phyloP scores from a whole-genome alignment of 2,113 vertebrate species.

The Phylloscopus trochiloides region DNA sequence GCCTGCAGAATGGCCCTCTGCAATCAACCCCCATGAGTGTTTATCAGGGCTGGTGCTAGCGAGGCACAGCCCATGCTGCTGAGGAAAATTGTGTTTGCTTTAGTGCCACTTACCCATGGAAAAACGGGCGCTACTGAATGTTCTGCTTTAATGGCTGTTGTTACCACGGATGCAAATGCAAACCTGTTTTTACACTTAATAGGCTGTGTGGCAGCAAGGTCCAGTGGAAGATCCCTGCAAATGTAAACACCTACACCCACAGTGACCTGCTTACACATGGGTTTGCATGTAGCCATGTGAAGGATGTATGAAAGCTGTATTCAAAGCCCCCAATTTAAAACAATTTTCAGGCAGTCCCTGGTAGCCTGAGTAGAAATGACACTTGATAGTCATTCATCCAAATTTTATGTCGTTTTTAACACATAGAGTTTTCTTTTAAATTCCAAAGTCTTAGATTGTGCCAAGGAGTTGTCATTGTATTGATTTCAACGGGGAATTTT shows the following conservation, averaged over 20 bases:
- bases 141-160: not conserved
- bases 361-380: not conserved
- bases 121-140: not conserved
- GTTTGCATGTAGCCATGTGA: not conserved
- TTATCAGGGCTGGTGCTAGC: not conserved
- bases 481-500: not conserved
- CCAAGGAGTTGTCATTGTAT: not conserved
- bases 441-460: not conserved
- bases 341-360: not conserved
- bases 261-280: not conserved
- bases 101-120: not conserved
- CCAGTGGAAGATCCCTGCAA: not conserved
- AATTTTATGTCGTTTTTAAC: not conserved
- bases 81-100: not conserved
- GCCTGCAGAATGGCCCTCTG: not conserved
- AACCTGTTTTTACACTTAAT: not conserved
- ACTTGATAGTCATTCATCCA: not conserved
- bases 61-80: not conserved
- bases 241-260: not conserved
- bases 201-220: not conserved
- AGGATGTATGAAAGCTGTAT: not conserved
- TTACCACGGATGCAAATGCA: conserved; percentile 12
- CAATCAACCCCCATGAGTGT: not conserved
- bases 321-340: not conserved
- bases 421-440: not conserved